Evolutionary conservation across 2,797 vertebrate genomes (phyloP).

Genomic region (Arrhamphus sclerolepis): DNA sequence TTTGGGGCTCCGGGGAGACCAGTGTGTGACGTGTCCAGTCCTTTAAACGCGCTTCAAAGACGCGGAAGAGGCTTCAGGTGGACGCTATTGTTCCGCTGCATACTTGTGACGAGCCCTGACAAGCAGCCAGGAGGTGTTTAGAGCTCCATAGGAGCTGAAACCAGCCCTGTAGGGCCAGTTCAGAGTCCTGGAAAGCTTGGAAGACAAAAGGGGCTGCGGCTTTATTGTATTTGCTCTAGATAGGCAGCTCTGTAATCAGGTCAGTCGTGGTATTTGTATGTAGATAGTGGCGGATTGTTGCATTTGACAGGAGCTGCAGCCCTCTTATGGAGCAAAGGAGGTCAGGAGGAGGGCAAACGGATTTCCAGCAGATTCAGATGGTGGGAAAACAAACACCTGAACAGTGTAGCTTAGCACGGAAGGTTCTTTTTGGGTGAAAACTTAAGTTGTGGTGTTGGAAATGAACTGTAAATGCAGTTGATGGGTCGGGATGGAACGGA

Average conservation of each 20-base stretch:
- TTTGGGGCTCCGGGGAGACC: too few species aligned
- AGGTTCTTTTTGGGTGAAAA: too few species aligned
- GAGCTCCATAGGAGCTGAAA: slow-evolving; percentile 22
- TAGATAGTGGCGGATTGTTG: slow-evolving; percentile 13
- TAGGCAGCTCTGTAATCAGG: slow-evolving; percentile 31
- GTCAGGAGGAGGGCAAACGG: background rate
- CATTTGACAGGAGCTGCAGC: slow-evolving; percentile 1
- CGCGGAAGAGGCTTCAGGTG: slow-evolving; percentile 7
- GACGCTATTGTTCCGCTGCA: slow-evolving; percentile 37
- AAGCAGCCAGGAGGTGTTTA: slow-evolving; percentile 39
- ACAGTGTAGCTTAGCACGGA: too few species aligned
- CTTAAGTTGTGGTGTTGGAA: too few species aligned
- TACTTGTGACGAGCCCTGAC: slow-evolving; percentile 66
- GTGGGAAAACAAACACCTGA: slow-evolving; percentile 4
- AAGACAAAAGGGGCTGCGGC: slow-evolving; percentile 48
- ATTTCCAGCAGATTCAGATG: slow-evolving; percentile 4
- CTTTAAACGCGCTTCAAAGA: too few species aligned
- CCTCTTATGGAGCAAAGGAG: background rate
- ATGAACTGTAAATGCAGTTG: too few species aligned
- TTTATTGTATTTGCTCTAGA: slow-evolving; percentile 47
- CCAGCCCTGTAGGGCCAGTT: slow-evolving; percentile 37
- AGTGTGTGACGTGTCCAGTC: too few species aligned
- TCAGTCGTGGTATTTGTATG: slow-evolving; percentile 27
- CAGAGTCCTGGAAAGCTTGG: background rate
- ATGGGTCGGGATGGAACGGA: too few species aligned